Evolutionary conservation across 1,140 invertebrate genomes (phyloP).

Genomic region (Bombus pascuorum): DNA sequence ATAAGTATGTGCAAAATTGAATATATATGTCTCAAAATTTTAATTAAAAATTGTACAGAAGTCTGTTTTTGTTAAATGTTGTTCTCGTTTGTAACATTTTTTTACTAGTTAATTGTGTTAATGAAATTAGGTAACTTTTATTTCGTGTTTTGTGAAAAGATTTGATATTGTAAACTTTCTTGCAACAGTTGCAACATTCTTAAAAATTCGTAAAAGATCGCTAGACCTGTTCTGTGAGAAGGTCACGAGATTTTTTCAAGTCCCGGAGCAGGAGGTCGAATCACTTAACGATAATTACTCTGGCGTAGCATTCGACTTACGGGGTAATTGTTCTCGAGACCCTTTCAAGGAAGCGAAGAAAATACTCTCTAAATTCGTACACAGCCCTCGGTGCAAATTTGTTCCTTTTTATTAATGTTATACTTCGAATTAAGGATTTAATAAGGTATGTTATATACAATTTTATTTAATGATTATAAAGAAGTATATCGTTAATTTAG

Average conservation of each 20-base stretch:
- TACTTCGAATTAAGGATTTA: neutral
- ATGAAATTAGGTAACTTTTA: neutral
- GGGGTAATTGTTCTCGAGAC: constrained; percentile 42
- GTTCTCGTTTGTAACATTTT: neutral
- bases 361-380: neutral
- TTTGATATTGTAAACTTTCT: neutral
- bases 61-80: neutral
- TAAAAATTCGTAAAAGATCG: constrained; percentile 19
- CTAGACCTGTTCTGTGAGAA: constrained; percentile 23
- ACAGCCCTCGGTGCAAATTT: neutral
- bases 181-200: neutral
- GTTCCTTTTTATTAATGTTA: neutral
- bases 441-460: neutral
- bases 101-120: neutral
- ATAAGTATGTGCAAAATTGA: neutral
- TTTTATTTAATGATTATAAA: neutral
- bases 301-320: constrained; percentile 34
- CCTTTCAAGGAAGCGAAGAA: constrained; percentile 2
- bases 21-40: neutral
- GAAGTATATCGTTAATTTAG: neutral
- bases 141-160: neutral
- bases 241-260: constrained; percentile 28
- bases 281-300: constrained; percentile 48
- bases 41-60: too few species aligned
- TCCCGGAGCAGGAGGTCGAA: constrained; percentile 35